Evolutionary conservation across 2,797 vertebrate species (phyloP), one percentile per base, ranked within the genome.

Genomic region (Fistularia commersonii): DNA sequence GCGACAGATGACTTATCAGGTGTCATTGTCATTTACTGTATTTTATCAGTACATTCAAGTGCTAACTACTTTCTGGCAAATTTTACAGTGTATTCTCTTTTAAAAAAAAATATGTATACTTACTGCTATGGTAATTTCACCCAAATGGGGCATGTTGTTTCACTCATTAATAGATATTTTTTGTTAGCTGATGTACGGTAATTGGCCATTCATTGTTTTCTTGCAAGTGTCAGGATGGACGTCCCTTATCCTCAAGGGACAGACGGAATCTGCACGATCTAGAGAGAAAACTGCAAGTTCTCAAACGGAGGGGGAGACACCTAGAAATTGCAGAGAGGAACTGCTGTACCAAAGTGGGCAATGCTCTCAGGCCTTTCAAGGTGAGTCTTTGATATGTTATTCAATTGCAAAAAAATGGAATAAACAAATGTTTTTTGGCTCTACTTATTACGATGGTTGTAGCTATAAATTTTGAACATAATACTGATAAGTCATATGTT

Each of bases 321-420:
- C 89, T 99, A 79, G 94, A 95, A 62, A 90, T 92, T 54, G 92
- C 94, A 49, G 95, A 97, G 82, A 94, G 91, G 61, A 95, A 92
- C 83, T 96, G 93, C 84, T 99, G 97, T 90, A 90, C 83, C 0
- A 97, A 93, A 87, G 91, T 96, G 80, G 94, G 93, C 76, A 90
- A 85, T 41, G 93, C 89, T 74, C 82, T 99, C 49, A 87, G 93
- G 45, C 97, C 97, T 45, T 44, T 99, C 41, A 97, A 99, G 93
- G 97, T 99, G 63, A 79, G 82, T 55, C 31, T 64, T 11, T 42
- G 48, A 73, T 60, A 61, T 54, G 35, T 42, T 66, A 61, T 70
- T 64, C 40, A 52, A 36, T 73, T 43, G 6, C 7, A n/a, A 5
- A 40, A 40, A 40, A 1, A 40, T 40, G n/a, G 10, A 39, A 34